Evolutionary conservation across 2,888 invertebrate species (phyloP).

Genomic region (Marronus borbonicus): DNA sequence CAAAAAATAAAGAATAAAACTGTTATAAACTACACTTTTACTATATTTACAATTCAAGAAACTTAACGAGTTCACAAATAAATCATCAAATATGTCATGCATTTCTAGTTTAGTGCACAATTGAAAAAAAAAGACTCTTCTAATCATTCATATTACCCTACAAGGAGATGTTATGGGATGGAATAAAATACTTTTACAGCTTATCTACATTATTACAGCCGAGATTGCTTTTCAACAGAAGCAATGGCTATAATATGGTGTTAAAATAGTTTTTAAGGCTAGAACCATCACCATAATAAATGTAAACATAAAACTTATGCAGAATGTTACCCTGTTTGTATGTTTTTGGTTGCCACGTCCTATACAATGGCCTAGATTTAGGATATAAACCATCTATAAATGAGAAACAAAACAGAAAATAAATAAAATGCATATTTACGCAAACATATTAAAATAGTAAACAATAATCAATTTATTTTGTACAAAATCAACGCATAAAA

Average conservation of each 20-base stretch:
- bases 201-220: no score
- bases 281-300: constrained; percentile 24
- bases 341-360: constrained; percentile 70
- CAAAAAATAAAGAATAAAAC: no score
- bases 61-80: no score
- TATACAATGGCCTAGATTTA: constrained; percentile 71
- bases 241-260: constrained; percentile 4
- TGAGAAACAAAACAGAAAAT: constrained; percentile 55
- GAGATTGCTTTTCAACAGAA: background rate
- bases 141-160: no score
- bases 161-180: no score
- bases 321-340: constrained; percentile 73
- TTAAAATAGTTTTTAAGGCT: constrained; percentile 2
- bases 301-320: background rate
- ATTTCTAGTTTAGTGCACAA: no score
- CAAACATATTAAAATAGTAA: constrained; percentile 54
- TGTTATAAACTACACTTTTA: no score
- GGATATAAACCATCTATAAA: constrained; percentile 73
- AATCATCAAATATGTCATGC: no score
- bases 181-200: no score
- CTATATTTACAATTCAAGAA: no score
- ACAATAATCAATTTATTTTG: background rate
- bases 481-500: background rate
- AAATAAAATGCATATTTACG: constrained; percentile 14
- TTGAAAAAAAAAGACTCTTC: no score